phyloP scores from a whole-genome alignment of 1,140 invertebrate genomes.

The Wiebesia pumilae region DNA sequence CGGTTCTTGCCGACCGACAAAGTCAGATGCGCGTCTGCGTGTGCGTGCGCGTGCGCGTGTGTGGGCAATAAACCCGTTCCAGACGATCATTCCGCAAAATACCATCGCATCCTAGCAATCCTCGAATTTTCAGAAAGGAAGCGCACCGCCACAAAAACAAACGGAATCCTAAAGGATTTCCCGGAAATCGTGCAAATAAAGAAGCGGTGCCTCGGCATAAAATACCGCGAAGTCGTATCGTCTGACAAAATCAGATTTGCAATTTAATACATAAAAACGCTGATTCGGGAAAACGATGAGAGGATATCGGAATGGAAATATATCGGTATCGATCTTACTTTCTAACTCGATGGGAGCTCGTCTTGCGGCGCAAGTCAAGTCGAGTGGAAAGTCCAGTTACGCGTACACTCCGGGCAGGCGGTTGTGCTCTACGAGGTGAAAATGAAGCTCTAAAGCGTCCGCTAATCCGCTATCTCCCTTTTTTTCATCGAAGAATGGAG shows the following conservation, averaged over 20 bases:
- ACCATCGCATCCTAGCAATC: constrained; percentile 16
- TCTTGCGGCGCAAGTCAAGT: constrained; percentile 34
- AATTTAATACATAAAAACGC: constrained; percentile 59
- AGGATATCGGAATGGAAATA: constrained; percentile 43
- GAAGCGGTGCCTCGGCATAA: constrained; percentile 3
- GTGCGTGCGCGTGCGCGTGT: background rate
- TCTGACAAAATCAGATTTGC: constrained; percentile 52
- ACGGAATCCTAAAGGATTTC: constrained; percentile 18
- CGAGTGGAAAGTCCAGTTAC: constrained; percentile 54
- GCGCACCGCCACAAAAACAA: constrained; percentile 8
- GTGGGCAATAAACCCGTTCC: constrained; percentile 15
- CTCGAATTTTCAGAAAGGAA: constrained; percentile 42
- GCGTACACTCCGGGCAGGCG: background rate
- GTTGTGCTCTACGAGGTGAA: constrained; percentile 39
- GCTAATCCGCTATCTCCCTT: constrained; percentile 34
- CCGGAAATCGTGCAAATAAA: constrained; percentile 13
- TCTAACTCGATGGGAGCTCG: constrained; percentile 59
- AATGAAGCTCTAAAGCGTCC: constrained; percentile 50
- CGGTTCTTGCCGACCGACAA: constrained; percentile 12
- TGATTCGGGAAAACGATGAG: constrained; percentile 49
- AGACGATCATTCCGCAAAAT: background rate
- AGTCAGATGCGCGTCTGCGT: background rate
- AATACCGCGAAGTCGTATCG: background rate
- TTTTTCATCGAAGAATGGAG: constrained; percentile 2
- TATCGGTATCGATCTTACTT: constrained; percentile 62